A percentile compares a stretch with the other conserved stretches of the same genome.
Evolutionary conservation across 2,888 invertebrate species (phyloP).

Genomic region (Eumacrocentrus americanus): DNA sequence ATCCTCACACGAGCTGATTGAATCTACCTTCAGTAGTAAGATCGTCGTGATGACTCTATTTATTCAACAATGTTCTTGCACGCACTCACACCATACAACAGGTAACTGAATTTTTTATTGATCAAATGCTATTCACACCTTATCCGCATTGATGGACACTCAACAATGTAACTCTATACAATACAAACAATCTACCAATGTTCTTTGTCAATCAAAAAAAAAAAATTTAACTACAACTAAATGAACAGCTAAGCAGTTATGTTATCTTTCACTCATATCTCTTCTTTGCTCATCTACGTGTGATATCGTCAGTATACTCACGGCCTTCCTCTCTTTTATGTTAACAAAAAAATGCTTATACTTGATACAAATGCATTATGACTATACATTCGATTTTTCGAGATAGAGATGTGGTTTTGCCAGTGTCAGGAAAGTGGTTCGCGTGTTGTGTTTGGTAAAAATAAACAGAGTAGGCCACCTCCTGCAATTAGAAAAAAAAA

Average conservation of each 20-base stretch:
- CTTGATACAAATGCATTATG: constrained; percentile 40
- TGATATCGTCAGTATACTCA: constrained; percentile 22
- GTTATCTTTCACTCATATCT: constrained; percentile 14
- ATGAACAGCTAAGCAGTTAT: constrained; percentile 31
- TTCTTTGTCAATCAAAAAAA: no score
- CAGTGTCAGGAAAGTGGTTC: constrained; percentile 70
- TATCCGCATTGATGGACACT: neutral
- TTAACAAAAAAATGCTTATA: constrained; percentile 32
- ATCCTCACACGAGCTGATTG: neutral
- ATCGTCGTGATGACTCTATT: no score
- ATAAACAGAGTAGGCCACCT: constrained; percentile 86
- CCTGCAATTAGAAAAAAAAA: constrained; percentile 58
- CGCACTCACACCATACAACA: no score
- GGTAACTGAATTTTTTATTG: no score
- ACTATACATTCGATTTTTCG: constrained; percentile 42
- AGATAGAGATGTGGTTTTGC: constrained; percentile 29
- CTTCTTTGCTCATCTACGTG: constrained; percentile 16
- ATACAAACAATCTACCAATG: neutral
- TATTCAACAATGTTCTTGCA: no score
- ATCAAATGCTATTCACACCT: no score
- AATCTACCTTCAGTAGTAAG: neutral
- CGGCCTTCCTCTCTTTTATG: constrained; percentile 19
- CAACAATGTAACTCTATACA: neutral
- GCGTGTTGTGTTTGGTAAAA: constrained; percentile 88
- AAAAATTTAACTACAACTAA: neutral